Evolutionary conservation across 2,797 vertebrate species (phyloP).

Genomic region (Remorina albescens): DNA sequence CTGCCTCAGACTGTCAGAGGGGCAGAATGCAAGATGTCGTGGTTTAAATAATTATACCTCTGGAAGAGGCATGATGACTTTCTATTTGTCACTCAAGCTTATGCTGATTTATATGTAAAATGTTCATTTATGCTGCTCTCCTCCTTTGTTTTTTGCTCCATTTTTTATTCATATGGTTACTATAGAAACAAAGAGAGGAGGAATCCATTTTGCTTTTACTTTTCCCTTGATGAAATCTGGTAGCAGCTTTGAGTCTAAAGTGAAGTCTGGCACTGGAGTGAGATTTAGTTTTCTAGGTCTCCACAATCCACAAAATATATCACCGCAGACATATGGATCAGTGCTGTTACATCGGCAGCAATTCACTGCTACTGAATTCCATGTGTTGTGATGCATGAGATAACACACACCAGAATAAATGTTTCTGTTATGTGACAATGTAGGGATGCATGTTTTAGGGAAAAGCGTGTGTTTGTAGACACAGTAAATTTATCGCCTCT

Average conservation of each 20-base stretch:
- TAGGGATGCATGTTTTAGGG: conserved; percentile 1
- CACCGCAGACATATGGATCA: conserved; percentile 1
- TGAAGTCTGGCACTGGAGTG: neutral
- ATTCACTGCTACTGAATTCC: neutral
- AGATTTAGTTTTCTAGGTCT: neutral
- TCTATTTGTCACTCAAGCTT: conserved; percentile 66
- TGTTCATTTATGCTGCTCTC: conserved; percentile 48
- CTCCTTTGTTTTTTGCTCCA: conserved; percentile 57
- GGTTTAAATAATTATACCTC: conserved; percentile 74
- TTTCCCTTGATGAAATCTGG: neutral
- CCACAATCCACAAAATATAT: neutral
- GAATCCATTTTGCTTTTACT: conserved; percentile 10
- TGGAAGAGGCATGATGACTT: conserved; percentile 50
- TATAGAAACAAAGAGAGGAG: conserved; percentile 65
- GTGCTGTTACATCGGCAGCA: neutral
- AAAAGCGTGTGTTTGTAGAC: neutral
- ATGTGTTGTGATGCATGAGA: conserved; percentile 11
- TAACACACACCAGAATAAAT: conserved; percentile 7
- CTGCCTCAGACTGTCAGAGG: conserved; percentile 51
- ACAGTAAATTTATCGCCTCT: neutral
- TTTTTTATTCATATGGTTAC: conserved; percentile 71
- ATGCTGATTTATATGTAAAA: conserved; percentile 69
- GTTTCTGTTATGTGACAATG: conserved; percentile 1
- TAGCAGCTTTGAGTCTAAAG: conserved; percentile 7
- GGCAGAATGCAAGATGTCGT: conserved; percentile 52